A percentile compares a stretch with the other conserved stretches of the same genome.
Conservation (phyloP, 2,888 invertebrate species). For the Orthosia gothica region DNA sequence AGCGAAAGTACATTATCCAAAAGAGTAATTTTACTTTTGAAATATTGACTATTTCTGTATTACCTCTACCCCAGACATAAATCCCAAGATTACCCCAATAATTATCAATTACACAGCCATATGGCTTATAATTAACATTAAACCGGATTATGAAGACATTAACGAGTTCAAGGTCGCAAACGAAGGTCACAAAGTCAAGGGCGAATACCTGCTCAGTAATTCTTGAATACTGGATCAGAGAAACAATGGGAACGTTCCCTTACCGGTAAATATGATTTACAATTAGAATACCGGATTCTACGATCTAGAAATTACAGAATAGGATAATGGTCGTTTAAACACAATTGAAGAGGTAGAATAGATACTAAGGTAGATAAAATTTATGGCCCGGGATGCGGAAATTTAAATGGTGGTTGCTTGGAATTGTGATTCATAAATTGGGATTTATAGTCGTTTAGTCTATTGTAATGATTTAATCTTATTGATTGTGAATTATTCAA, state of each 20-base stretch:
- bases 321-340: conserved; percentile 29
- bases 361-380: conserved; percentile 35
- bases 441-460: conserved; percentile 16
- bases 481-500: conserved; percentile 26
- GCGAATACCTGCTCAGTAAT: conserved; percentile 25
- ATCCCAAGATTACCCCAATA: conserved; percentile 20
- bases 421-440: conserved; percentile 23
- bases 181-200: conserved; percentile 41
- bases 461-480: conserved; percentile 17
- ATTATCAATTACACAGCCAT: conserved; percentile 39
- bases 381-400: conserved; percentile 22
- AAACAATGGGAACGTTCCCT: conserved; percentile 39
- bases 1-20: not conserved
- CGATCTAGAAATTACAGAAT: conserved; percentile 40
- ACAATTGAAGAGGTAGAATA: conserved; percentile 43
- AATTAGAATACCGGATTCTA: conserved; percentile 23
- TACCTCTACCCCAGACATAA: conserved; percentile 14
- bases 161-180: conserved; percentile 44
- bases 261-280: conserved; percentile 46
- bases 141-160: conserved; percentile 47
- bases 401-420: conserved; percentile 20
- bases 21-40: not conserved
- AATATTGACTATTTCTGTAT: not conserved
- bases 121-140: conserved; percentile 37
- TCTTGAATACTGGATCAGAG: conserved; percentile 30